These are phyloP conservation scores for Ferrisia virgata DNA, from an alignment of 2,888 invertebrate species.

Conservation along the genomic window DNA sequence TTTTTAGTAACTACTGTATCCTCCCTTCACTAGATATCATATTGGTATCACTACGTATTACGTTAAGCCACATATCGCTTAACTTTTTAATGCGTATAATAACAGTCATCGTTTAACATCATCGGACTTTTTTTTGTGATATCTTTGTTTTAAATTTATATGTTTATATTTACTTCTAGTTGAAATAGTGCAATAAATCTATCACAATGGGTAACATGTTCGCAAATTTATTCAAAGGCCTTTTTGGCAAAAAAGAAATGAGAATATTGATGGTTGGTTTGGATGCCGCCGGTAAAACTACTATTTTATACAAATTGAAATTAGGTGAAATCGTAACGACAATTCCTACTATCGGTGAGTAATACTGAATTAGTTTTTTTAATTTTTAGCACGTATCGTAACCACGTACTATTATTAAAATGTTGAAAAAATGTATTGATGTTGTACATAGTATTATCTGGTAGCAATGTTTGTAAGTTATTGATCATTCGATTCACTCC, in stretches of 20 bases:
- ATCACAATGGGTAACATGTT: conserved; percentile 93
- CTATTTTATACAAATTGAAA: conserved; percentile 94
- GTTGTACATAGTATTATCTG: too few relatives aligned
- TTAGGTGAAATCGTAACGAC: conserved; percentile 97
- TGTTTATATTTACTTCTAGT: not conserved
- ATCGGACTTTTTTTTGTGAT: not conserved
- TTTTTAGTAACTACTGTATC: not conserved
- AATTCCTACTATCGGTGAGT: conserved; percentile 83
- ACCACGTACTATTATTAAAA: too few relatives aligned
- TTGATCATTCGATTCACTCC: not conserved
- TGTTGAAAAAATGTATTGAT: too few relatives aligned
- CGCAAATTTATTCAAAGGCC: conserved; percentile 95
- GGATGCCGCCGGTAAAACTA: conserved; percentile 98
- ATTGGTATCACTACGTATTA: not conserved
- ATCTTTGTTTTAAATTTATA: not conserved
- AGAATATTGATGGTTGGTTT: conserved; percentile 99
- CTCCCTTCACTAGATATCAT: not conserved
- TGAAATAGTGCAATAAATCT: not conserved
- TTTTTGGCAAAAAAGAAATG: conserved; percentile 99
- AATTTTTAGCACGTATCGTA: not conserved
- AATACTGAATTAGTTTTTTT: conserved; percentile 62
- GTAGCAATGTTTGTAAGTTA: not conserved
- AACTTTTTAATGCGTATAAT: not conserved
- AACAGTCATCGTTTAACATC: not conserved
- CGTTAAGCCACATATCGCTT: not conserved